Evolutionary conservation across 37 sponge, comb jelly and placozoan species (phyloP), one percentile per base, ranked within the genome.

Genomic region (Cliona cf. orientalis): DNA sequence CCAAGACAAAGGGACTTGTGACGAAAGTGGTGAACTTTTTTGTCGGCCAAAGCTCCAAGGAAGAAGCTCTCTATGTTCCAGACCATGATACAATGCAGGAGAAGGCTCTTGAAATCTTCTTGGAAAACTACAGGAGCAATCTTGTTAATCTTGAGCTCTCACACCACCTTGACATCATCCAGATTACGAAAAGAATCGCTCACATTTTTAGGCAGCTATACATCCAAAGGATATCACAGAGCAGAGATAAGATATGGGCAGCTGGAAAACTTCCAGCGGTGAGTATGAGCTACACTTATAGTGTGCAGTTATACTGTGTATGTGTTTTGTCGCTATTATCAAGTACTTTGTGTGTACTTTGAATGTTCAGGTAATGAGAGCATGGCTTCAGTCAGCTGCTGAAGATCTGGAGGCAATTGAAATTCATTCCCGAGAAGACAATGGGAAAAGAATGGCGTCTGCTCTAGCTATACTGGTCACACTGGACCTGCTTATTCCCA

Each of bases 1-100:
- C 9, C 26, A 71, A 49, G 60, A 1, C 71, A 59, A 68, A 39
- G 49, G 2, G 34, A 1, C 23, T 12, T 39, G 3, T 53, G 6
- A 40, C 42, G 59, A 81, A 45, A 71, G 32, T 5, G 46, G 2
- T 40, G 0, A 43, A 2, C 26, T 1, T 0, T 23, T 2, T 9
- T 63, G 58, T 58, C 63, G 59, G 45, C 63, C 25, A 2, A 4
- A 29, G 32, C 63, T 63, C 38, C 23, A 41, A 21, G 43, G 3
- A 58, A 70, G 29, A 19, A 42, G 39, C 22, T 83, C 32, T 65
- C 36, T 19, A 65, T n/a, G 35, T 2, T 53, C 77, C 44, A 22
- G 23, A 9, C n/a, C 75, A 12, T 6, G 41, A 58, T 1, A 5
- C 58, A 2, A 35, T 74, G 28, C 38, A 35, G 14, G 25, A 76